Conservation (phyloP, 2,797 vertebrate genomes). For the Lagorchestes hirsutus region DNA sequence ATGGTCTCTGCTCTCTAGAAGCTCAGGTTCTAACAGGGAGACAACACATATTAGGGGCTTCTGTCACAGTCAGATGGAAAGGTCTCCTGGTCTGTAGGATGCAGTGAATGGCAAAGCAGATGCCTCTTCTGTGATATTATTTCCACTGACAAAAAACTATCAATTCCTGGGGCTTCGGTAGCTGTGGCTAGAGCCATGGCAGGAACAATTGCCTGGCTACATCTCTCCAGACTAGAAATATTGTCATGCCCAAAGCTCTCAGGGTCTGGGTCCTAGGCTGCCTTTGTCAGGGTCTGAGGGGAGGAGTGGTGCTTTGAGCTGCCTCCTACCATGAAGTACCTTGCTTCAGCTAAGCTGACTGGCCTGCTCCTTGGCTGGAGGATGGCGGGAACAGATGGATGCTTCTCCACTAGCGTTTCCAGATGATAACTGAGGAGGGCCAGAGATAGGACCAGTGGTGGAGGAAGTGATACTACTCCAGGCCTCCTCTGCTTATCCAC, state of each 20-base stretch:
- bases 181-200: neutral
- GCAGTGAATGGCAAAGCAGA: neutral
- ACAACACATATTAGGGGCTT: neutral
- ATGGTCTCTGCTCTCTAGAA: too few species aligned
- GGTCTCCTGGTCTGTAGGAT: neutral
- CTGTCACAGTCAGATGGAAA: neutral
- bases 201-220: neutral
- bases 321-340: too few species aligned
- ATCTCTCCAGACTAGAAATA: neutral
- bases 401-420: neutral
- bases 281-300: neutral
- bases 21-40: neutral
- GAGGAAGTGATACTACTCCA: neutral
- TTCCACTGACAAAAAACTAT: neutral
- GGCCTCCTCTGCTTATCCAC: neutral
- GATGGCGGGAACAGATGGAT: neutral
- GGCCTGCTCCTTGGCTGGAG: neutral
- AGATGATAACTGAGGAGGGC: neutral
- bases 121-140: neutral
- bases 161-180: neutral
- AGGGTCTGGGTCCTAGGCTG: neutral
- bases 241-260: neutral
- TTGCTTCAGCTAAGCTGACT: neutral
- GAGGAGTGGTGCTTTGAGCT: neutral
- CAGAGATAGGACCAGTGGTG: neutral